Base-by-base conservation (phyloP, 2,113 vertebrate genomes). In the Halcyon malimbica region DNA sequence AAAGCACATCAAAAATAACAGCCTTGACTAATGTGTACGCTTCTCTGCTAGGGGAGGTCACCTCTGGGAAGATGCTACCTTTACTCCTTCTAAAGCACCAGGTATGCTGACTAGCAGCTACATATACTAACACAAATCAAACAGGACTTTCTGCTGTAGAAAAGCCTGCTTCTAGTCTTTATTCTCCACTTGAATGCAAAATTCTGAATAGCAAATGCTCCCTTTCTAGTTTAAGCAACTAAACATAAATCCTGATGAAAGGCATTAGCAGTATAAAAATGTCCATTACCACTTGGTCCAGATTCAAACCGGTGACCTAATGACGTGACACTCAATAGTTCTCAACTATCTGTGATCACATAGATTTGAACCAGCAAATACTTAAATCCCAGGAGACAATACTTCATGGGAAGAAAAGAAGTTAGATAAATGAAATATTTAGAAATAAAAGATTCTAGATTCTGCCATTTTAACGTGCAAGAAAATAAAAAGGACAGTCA, bases 261-360 rank as follows among this genome's bases (percentile, higher is more conserved):
- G 41, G 9, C 10, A 18, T 64, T n/a, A 57, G 10, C 16, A 29
- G 5, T 48, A 42, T 48, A 71, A 93, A 88, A 83, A 80, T 41
- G 57, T 5, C 46, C 26, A 18, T 74, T 93, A 77, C 28, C n/a
- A 50, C 82, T 87, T 59, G 42, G 77, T 56, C 56, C 82, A 60
- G 42, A 87, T 93, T 78, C 87, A 68, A 92, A 90, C 51, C 64
- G 35, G 42, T 78, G 68, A 95, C 85, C 90, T 63, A 86, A 74
- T 21, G 18, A 68, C 77, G 56, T 53, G 68, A 90, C 33, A 62
- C 16, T 87, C 5, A 3, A 16, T 63, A 74, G 60, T 56, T 89
- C 75, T 80, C n/a, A 84, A 21, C 51, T 51, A 16, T 28, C 50
- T 79, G 11, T 78, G 75, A 89, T 81, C 33, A 69, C 26, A 83